Conservation (phyloP, 2,113 vertebrate genomes). For the Bostrychus sinensis region DNA sequence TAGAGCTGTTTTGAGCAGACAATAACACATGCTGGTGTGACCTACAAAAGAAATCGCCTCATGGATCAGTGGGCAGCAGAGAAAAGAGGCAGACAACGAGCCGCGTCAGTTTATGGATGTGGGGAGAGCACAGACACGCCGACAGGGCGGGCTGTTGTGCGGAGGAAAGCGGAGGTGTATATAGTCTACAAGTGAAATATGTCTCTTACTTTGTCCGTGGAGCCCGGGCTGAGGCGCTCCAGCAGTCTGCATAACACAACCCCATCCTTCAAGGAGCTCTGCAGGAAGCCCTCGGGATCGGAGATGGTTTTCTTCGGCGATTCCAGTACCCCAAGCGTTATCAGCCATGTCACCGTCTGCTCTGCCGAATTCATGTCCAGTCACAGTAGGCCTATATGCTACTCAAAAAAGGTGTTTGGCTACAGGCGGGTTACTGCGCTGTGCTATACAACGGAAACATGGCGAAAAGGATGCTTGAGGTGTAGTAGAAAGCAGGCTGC, state of each 20-base stretch:
- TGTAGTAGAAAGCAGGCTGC: slow-evolving; percentile 27
- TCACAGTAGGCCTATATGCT: slow-evolving; percentile 48
- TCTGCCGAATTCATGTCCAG: slow-evolving; percentile 92
- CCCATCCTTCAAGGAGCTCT: slow-evolving; percentile 90
- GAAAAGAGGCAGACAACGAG: slow-evolving; percentile 69
- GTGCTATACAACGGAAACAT: slow-evolving; percentile 55
- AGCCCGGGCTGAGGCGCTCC: slow-evolving; percentile 92
- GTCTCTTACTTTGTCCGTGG: slow-evolving; percentile 84
- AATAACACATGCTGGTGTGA: slow-evolving; percentile 72
- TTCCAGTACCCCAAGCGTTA: slow-evolving; percentile 93
- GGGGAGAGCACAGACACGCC: slow-evolving; percentile 50
- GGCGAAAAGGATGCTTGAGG: slow-evolving; percentile 62
- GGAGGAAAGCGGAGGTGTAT: slow-evolving; percentile 6
- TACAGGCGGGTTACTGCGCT: slow-evolving; percentile 45
- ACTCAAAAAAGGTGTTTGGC: slow-evolving; percentile 48
- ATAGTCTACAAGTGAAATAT: slow-evolving; percentile 14
- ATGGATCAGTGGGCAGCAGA: slow-evolving; percentile 69
- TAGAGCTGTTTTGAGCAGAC: slow-evolving; percentile 48
- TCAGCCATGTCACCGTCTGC: slow-evolving; percentile 97
- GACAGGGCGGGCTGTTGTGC: slow-evolving; percentile 37
- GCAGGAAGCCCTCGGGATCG: slow-evolving; percentile 93
- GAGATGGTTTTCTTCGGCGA: slow-evolving; percentile 95
- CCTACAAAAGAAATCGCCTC: slow-evolving; percentile 74
- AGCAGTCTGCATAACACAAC: slow-evolving; percentile 92
- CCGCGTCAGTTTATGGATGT: slow-evolving; percentile 62